Evolutionary conservation across 64 coral and sea anemone genomes (phyloP).

Genomic region (Montipora cactus): DNA sequence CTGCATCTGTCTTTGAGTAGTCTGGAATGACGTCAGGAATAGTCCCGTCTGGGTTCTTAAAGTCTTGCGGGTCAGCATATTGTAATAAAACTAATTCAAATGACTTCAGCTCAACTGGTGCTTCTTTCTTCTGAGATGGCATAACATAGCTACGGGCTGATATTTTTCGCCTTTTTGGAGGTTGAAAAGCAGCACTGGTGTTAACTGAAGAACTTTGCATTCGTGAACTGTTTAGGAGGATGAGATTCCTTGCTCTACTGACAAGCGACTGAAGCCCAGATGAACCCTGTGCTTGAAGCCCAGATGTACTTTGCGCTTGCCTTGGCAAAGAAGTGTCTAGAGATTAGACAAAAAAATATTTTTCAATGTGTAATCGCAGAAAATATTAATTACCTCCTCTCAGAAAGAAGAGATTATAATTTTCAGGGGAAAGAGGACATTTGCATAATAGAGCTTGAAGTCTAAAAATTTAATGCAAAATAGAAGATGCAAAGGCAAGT

Average conservation of each 20-base stretch:
- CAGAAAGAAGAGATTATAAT: too few species aligned
- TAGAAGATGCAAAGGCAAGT: too few species aligned
- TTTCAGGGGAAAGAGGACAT: too few species aligned
- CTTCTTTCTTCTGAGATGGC: conserved; percentile 53
- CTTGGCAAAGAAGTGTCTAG: not conserved
- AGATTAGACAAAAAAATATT: not conserved
- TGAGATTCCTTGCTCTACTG: too few species aligned
- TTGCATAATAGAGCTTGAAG: too few species aligned
- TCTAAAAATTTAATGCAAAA: too few species aligned
- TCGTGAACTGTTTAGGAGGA: too few species aligned
- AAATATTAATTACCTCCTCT: too few species aligned
- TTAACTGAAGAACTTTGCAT: not conserved
- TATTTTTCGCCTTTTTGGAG: conserved; percentile 62
- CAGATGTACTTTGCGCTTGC: not conserved
- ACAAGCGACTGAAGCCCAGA: too few species aligned
- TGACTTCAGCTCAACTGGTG: conserved; percentile 51
- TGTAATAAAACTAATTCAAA: conserved; percentile 54
- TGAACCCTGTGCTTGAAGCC: too few species aligned
- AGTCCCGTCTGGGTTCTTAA: not conserved
- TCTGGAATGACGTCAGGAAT: conserved; percentile 35
- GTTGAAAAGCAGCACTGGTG: conserved; percentile 17
- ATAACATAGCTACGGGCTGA: conserved; percentile 22
- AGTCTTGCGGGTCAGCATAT: conserved; percentile 5
- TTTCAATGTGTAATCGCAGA: not conserved
- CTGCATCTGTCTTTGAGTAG: conserved; percentile 27